Evolutionary conservation across 2,888 invertebrate genomes (phyloP).

Genomic region (Scaptomyza polygonia): DNA sequence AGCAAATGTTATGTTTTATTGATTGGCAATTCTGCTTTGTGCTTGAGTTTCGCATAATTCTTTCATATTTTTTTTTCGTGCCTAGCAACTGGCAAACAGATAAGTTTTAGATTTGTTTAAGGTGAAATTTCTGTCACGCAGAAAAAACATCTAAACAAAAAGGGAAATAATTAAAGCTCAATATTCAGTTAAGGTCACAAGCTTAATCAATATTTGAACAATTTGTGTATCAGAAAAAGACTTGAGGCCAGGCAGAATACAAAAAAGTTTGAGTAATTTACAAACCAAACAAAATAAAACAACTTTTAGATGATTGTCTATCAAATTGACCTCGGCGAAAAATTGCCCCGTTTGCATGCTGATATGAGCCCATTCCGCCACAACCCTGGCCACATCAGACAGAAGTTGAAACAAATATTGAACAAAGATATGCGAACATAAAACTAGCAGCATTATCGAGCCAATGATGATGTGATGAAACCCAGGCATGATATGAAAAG

Average conservation of each 20-base stretch:
- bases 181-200: slow-evolving; percentile 11
- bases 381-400: neutral
- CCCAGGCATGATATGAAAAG: slow-evolving; percentile 67
- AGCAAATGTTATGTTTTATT: slow-evolving; percentile 3
- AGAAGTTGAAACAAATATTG: slow-evolving; percentile 45
- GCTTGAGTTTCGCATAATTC: neutral
- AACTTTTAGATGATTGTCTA: slow-evolving; percentile 27
- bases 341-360: slow-evolving; percentile 17
- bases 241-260: slow-evolving; percentile 40
- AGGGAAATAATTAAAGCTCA: neutral
- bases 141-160: neutral
- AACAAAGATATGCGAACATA: slow-evolving; percentile 64
- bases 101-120: neutral
- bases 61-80: no score
- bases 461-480: slow-evolving; percentile 81
- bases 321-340: slow-evolving; percentile 30
- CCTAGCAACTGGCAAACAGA: neutral
- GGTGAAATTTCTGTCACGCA: neutral
- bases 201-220: slow-evolving; percentile 57
- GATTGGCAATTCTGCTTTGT: neutral
- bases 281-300: slow-evolving; percentile 13
- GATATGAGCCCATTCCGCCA: slow-evolving; percentile 10
- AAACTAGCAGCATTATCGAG: slow-evolving; percentile 76
- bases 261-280: slow-evolving; percentile 12
- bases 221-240: slow-evolving; percentile 59